These are phyloP conservation scores for Nycticorax nycticorax DNA, from an alignment of 2,113 vertebrate genomes.

Conservation along the genomic window DNA sequence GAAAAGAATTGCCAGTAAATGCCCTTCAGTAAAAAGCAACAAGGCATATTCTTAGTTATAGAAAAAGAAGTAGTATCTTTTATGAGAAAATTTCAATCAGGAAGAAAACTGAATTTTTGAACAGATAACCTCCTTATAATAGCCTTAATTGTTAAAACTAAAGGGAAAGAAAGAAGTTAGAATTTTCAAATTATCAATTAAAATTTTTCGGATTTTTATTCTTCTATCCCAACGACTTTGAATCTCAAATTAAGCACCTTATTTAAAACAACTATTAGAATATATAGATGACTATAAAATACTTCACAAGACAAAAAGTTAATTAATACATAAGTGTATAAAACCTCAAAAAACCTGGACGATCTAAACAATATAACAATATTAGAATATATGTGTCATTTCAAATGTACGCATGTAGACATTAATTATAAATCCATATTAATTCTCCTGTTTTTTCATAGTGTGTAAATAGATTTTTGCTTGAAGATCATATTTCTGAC, in stretches of 20 bases:
- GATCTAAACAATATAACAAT: not conserved
- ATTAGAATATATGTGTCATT: not conserved
- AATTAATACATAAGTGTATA: not conserved
- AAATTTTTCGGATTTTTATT: not conserved
- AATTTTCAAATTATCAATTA: not conserved
- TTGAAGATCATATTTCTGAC: not conserved
- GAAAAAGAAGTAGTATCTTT: not conserved
- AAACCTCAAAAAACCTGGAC: not conserved
- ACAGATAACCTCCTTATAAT: not conserved
- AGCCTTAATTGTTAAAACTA: not conserved
- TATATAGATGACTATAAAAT: not conserved
- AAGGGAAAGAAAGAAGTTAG: not conserved
- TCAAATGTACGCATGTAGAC: rapidly evolving
- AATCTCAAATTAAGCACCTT: not conserved
- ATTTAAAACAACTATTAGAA: not conserved
- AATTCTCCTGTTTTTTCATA: not conserved
- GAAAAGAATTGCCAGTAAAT: not conserved
- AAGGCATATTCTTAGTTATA: not conserved
- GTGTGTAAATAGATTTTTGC: not conserved
- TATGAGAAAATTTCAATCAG: not conserved
- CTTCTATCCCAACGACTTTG: not conserved
- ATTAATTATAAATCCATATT: not conserved
- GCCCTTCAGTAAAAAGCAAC: not conserved
- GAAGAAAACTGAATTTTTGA: not conserved
- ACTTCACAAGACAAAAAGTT: not conserved